Base-by-base conservation (phyloP, 2,888 invertebrate species). In the Acleris laterana region DNA sequence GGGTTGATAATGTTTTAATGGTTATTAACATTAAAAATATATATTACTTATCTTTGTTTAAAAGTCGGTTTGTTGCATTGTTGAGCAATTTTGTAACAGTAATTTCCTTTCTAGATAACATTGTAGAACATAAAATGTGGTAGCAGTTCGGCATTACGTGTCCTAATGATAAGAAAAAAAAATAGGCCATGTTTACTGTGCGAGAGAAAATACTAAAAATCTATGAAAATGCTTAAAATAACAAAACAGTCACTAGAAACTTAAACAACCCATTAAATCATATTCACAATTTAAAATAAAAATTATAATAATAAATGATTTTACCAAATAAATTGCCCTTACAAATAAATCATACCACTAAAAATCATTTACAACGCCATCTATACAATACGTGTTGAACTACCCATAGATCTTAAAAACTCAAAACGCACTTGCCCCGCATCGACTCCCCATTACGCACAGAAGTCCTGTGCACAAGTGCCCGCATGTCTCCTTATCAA, bases 101-200 rank as follows among this genome's bases (percentile, higher is more conserved):
- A 62, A 66, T 66, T 57, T 66, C 66, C 66, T 66, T 66, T 66
- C 51, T 66, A 66, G 66, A 66, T 66, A 66, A 66, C 58, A 49
- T 59, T 52, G 61, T 56, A 62, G 51, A 66, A 51, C 66, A 46
- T 65, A 62, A 52, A 66, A 44, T 62, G 56, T 46, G 32, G 56
- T 62, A 56, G 51, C 57, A n/a, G 46, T 57, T 51, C 32, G 52
- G 64, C 46, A 48, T 58, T 60, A 53, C 60, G 42, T 61, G 65
- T 51, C 55, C 55, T 49, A 61, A 42, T 61, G 65, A 65, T 65
- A 65, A 65, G 55, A 56, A 65, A 65, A 65, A 65, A 22, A 20
- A 44, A 38, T 38, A 32, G 7, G 38, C 13, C 38, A 38, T 38
- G 13, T 11, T 32, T 13, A 38, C 13, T 38, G 13, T 13, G 9